Conservation (phyloP, 30 jellyfish, hydroid and myxozoan species). For the Cassiopea andromeda region DNA sequence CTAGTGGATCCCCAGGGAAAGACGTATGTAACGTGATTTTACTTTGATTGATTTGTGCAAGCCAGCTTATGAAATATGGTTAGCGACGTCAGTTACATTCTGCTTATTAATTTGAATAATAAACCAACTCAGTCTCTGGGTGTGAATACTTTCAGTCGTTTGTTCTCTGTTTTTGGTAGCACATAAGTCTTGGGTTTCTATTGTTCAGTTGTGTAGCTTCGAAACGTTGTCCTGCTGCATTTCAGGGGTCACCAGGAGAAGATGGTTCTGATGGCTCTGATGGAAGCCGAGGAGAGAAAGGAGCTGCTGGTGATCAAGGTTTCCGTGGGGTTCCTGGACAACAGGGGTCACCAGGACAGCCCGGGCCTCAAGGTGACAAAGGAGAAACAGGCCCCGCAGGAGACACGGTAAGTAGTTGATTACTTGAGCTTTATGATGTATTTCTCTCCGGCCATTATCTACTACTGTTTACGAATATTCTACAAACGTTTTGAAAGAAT, state of each 20-base stretch:
- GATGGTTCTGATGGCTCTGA: slow-evolving; percentile 88
- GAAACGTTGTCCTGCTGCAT: neutral
- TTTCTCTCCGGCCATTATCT: neutral
- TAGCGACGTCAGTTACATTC: neutral
- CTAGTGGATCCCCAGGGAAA: slow-evolving; percentile 87
- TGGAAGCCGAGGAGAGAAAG: slow-evolving; percentile 92
- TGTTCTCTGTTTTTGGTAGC: no score
- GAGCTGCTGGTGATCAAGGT: slow-evolving; percentile 86
- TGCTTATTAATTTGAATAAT: no score
- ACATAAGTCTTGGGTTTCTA: no score
- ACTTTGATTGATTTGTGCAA: neutral
- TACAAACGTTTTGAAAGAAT: no score
- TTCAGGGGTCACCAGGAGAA: slow-evolving; percentile 76
- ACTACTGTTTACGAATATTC: neutral
- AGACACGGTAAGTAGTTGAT: slow-evolving; percentile 7
- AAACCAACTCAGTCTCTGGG: neutral
- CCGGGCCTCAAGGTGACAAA: slow-evolving; percentile 76
- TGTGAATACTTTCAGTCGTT: neutral
- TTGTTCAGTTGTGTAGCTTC: neutral
- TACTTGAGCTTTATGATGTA: neutral
- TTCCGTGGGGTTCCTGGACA: slow-evolving; percentile 85
- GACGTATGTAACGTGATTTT: slow-evolving; percentile 24
- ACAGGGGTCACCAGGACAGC: slow-evolving; percentile 80
- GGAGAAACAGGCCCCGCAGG: slow-evolving; percentile 95
- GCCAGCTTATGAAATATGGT: neutral